These are phyloP conservation scores for Xiphorhynchus erythropygius DNA, from an alignment of 2,797 vertebrate genomes.

Conservation along the genomic window DNA sequence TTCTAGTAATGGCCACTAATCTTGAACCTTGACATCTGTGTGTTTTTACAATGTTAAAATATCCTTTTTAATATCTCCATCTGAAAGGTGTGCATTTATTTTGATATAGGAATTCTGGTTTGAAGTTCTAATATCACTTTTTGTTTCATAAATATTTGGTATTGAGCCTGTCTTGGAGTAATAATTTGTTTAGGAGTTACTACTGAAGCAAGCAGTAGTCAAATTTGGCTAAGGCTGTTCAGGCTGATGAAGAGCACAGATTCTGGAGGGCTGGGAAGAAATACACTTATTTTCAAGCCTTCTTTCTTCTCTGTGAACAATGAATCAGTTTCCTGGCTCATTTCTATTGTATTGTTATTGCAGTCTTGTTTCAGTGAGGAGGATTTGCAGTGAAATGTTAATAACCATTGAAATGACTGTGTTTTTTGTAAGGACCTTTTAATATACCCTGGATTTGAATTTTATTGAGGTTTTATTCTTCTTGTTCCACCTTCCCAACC, in stretches of 20 bases:
- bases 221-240: not conserved
- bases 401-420: not conserved
- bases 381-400: not conserved
- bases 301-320: not conserved
- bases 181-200: not conserved
- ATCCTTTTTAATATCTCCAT: not conserved
- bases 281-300: not conserved
- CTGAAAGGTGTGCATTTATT: not conserved
- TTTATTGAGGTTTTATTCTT: not conserved
- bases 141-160: not conserved
- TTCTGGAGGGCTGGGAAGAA: not conserved
- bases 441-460: not conserved
- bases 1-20: not conserved
- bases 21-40: not conserved
- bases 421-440: not conserved
- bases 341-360: not conserved
- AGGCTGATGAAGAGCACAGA: not conserved
- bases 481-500: not conserved
- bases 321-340: not conserved
- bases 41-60: rapidly evolving
- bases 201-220: not conserved
- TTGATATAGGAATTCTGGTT: not conserved
- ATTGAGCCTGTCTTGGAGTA: not conserved
- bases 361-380: not conserved
- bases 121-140: not conserved